Evolutionary conservation across 2,888 invertebrate genomes (phyloP), one percentile per base, ranked within the genome.

Genomic region (Sussaba pulchella): DNA sequence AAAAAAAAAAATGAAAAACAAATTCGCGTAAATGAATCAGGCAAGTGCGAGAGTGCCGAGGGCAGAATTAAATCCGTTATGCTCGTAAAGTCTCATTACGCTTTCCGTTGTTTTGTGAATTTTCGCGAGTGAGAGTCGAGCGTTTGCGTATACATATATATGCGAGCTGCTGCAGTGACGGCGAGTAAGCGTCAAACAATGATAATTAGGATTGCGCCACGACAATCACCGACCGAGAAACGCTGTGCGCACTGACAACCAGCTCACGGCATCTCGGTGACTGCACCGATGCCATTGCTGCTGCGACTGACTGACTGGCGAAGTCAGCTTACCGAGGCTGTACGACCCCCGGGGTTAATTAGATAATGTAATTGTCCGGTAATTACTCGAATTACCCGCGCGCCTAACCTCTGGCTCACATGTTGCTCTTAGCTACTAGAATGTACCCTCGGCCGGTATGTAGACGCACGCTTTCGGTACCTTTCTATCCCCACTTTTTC

Each of bases 331-430:
- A 36, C 59, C 47, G 50, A 26, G 47, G 47, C 52, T 17, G n/a
- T 57, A 79, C 89, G 89, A 89, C 90, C 90, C 87, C 89, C 86
- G 87, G 87, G 91, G 90, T 91, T 91, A 91, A 91, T 91, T 91
- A 90, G 91, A 91, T 91, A 91, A 91, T 91, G 91, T 90, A 91
- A 91, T 91, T 91, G 91, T 91, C 87, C 85, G 86, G 86, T 88
- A 91, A 91, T 91, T 91, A 91, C 88, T 86, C 86, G 87, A 90
- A 90, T 91, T 91, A 89, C 86, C 86, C 85, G 88, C 86, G 88
- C 86, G 86, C 87, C 87, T 84, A 87, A 85, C 87, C 87, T 85
- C 84, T 82, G 73, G 77, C 72, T 78, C 69, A 54, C 54, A 66
- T 72, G 74, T 64, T 41, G 47, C 50, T 57, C 8, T 6, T 2